Percentiles rank a stretch among this genome's conserved stretches.
Conservation (phyloP, 53 echinoderm and acorn worm species). For the Henricia sp. region DNA sequence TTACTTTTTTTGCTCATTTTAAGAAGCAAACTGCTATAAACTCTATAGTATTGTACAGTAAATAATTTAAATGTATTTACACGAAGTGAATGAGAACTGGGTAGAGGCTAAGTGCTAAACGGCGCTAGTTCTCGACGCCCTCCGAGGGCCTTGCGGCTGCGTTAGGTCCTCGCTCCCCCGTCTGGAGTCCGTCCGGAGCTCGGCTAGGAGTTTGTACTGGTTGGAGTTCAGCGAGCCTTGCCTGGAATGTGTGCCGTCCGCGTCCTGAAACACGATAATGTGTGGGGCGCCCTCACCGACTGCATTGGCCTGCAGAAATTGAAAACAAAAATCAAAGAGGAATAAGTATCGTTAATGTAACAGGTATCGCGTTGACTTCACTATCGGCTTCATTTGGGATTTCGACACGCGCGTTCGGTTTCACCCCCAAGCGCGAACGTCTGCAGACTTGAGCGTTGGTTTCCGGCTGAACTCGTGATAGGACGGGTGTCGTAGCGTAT, state of each 20-base stretch:
- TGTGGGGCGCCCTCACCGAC: conserved; percentile 21
- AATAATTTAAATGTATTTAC: conserved; percentile 5
- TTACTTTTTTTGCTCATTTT: too few relatives aligned
- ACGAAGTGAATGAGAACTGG: background rate
- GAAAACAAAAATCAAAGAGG: background rate
- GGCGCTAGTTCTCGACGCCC: conserved; percentile 4
- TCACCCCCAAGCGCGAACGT: too few relatives aligned
- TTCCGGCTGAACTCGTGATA: too few relatives aligned
- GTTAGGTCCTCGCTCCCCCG: background rate
- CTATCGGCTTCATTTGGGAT: too few relatives aligned
- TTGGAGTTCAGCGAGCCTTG: conserved; percentile 21
- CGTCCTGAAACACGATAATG: conserved; percentile 23
- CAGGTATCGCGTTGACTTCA: too few relatives aligned
- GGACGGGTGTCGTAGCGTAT: too few relatives aligned
- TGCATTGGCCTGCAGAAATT: background rate
- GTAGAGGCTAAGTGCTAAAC: background rate
- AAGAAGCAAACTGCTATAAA: too few relatives aligned
- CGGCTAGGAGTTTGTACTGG: conserved; percentile 27
- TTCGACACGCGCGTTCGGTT: too few relatives aligned
- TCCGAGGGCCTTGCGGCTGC: background rate
- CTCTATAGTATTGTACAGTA: too few relatives aligned
- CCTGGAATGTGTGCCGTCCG: conserved; percentile 18
- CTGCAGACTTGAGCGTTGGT: too few relatives aligned
- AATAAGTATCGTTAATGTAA: too few relatives aligned
- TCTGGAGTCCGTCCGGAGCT: background rate